A percentile compares a stretch with the other conserved stretches of the same genome.
These are phyloP conservation scores for Tribolium freemani DNA, from an alignment of 2,888 invertebrate species.

Conservation along the genomic window DNA sequence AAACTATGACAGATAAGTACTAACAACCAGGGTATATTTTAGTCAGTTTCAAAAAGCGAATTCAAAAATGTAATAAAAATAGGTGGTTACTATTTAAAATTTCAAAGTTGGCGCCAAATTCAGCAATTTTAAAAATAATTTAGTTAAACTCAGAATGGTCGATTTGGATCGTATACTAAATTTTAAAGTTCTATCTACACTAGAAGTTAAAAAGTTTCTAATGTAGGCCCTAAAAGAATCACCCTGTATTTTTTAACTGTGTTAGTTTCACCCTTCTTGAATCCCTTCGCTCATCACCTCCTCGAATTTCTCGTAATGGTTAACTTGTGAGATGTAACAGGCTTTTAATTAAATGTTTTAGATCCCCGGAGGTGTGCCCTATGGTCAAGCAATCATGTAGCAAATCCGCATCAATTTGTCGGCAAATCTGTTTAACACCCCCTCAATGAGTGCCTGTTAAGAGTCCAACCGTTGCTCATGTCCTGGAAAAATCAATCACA, in stretches of 20 bases:
- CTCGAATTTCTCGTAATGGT: slow-evolving; percentile 56
- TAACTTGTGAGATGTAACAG: slow-evolving; percentile 60
- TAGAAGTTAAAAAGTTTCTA: too few species aligned
- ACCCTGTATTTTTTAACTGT: not conserved
- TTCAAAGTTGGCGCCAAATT: too few species aligned
- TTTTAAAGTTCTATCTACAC: too few species aligned
- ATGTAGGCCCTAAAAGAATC: too few species aligned
- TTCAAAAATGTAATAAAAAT: too few species aligned
- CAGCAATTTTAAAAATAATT: too few species aligned
- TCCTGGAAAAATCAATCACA: slow-evolving; percentile 20
- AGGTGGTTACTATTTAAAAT: too few species aligned
- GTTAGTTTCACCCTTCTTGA: not conserved
- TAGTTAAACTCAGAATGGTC: too few species aligned
- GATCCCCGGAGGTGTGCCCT: slow-evolving; percentile 63
- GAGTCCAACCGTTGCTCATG: slow-evolving; percentile 24
- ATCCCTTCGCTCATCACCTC: slow-evolving; percentile 40
- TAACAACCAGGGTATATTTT: too few species aligned
- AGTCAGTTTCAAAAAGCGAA: too few species aligned
- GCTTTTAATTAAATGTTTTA: slow-evolving; percentile 64
- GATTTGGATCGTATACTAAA: too few species aligned
- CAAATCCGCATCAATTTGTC: slow-evolving; percentile 61
- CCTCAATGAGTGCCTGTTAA: slow-evolving; percentile 49
- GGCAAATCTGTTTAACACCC: slow-evolving; percentile 55
- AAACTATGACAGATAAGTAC: too few species aligned
- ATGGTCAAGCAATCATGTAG: slow-evolving; percentile 63